phyloP scores from a whole-genome alignment of 2,797 vertebrate species.

The Aselliscus stoliczkanus region DNA sequence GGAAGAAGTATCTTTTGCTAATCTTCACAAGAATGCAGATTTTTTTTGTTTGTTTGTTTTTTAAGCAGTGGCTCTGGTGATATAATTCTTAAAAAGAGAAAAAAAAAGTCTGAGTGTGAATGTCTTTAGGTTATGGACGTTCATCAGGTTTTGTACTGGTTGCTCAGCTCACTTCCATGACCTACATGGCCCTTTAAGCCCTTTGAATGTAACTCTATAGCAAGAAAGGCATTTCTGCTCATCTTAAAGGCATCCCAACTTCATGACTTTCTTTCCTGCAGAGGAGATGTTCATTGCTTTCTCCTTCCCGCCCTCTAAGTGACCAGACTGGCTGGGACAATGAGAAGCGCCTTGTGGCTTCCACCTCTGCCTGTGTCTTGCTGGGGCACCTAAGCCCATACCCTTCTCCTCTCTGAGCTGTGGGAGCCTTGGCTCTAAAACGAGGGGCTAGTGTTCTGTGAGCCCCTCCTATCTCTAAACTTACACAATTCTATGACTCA shows the following conservation, averaged over 20 bases:
- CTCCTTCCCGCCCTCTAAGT: neutral
- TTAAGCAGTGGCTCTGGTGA: neutral
- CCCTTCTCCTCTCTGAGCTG: neutral
- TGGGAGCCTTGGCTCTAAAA: neutral
- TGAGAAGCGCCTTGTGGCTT: rapidly evolving
- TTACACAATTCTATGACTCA: neutral
- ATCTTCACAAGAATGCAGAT: neutral
- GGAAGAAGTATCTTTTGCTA: neutral
- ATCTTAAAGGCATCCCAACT: neutral
- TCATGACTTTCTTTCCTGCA: neutral
- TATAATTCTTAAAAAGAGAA: neutral
- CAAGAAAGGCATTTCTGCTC: neutral
- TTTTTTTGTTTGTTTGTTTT: no score
- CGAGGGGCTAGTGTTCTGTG: rapidly evolving
- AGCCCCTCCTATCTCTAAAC: neutral
- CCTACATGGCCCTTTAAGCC: neutral
- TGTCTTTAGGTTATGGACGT: neutral
- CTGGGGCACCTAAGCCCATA: neutral
- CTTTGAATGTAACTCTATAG: neutral
- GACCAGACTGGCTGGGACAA: neutral
- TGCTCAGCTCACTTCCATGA: rapidly evolving
- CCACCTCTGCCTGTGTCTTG: neutral
- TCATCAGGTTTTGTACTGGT: rapidly evolving
- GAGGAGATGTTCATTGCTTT: neutral
- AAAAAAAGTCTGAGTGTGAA: neutral